Percentiles rank a stretch among this genome's conserved stretches.
These are phyloP conservation scores for Orthonevra nobilis DNA, from an alignment of 2,888 invertebrate species.

Conservation along the genomic window DNA sequence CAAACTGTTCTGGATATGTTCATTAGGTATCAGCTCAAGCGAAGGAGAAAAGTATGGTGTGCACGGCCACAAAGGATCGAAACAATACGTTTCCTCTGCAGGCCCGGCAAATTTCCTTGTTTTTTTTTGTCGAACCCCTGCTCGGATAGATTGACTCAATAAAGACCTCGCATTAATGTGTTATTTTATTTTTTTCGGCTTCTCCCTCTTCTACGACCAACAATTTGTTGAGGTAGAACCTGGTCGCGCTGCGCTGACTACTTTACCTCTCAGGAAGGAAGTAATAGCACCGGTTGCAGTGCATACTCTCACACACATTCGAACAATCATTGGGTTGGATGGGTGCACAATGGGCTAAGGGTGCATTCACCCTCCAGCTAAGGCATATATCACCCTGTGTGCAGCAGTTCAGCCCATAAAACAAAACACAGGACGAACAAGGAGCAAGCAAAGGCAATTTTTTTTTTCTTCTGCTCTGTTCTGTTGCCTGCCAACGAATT, in stretches of 20 bases:
- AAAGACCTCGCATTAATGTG: conserved; percentile 65
- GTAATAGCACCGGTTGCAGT: conserved; percentile 69
- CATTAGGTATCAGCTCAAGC: conserved; percentile 62
- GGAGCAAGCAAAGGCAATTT: conserved; percentile 28
- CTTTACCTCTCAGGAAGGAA: conserved; percentile 66
- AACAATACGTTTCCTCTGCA: conserved; percentile 57
- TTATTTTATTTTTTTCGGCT: conserved; percentile 29
- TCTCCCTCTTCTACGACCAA: conserved; percentile 39
- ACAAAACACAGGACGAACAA: conserved; percentile 49
- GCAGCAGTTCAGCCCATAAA: conserved; percentile 51
- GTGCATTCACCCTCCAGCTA: conserved; percentile 70
- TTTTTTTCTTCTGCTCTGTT: neutral
- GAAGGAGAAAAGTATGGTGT: conserved; percentile 53
- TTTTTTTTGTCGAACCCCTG: too few relatives aligned
- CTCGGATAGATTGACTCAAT: conserved; percentile 58
- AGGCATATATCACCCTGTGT: conserved; percentile 63
- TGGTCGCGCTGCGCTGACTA: conserved; percentile 58
- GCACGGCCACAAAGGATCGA: conserved; percentile 67
- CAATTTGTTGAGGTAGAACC: conserved; percentile 70
- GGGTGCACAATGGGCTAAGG: conserved; percentile 57
- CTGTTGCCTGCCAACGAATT: conserved; percentile 33
- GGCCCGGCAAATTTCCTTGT: too few relatives aligned
- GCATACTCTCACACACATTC: conserved; percentile 25
- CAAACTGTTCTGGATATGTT: conserved; percentile 50
- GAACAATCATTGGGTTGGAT: conserved; percentile 3